Evolutionary conservation across 2,888 invertebrate genomes (phyloP).

Genomic region (Tortrix viridana): DNA sequence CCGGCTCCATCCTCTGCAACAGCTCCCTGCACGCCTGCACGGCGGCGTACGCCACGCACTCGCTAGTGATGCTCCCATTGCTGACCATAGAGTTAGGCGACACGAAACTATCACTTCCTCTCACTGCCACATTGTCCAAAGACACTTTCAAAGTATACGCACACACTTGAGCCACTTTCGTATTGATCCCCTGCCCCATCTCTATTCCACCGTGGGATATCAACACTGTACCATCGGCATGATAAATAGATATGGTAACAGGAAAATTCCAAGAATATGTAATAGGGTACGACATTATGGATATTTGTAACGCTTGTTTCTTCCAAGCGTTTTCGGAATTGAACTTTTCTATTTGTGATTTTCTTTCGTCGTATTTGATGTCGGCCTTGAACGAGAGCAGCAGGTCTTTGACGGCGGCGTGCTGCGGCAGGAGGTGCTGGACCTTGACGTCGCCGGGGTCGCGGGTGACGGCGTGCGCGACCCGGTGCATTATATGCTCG

Average conservation of each 20-base stretch:
- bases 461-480: slow-evolving; percentile 79
- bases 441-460: slow-evolving; percentile 85
- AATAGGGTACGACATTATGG: slow-evolving; percentile 87
- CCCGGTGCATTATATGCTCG: slow-evolving; percentile 88
- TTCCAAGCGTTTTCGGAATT: slow-evolving; percentile 89
- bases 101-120: slow-evolving; percentile 86
- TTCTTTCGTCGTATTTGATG: slow-evolving; percentile 82
- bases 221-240: slow-evolving; percentile 87
- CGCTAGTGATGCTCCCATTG: slow-evolving; percentile 89
- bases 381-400: slow-evolving; percentile 83
- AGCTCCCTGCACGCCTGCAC: slow-evolving; percentile 80
- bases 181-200: slow-evolving; percentile 90
- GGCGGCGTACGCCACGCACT: slow-evolving; percentile 85
- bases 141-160: slow-evolving; percentile 87
- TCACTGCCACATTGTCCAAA: slow-evolving; percentile 84
- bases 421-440: slow-evolving; percentile 72
- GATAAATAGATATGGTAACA: slow-evolving; percentile 86
- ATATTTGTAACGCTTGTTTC: slow-evolving; percentile 86
- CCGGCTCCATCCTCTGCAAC: slow-evolving; percentile 70
- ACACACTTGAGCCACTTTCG: slow-evolving; percentile 88
- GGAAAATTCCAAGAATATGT: slow-evolving; percentile 79
- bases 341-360: slow-evolving; percentile 77
- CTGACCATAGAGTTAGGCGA: slow-evolving; percentile 87
- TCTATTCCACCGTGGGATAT: slow-evolving; percentile 88
- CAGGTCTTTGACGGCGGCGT: slow-evolving; percentile 70